phyloP scores from a whole-genome alignment of 1,140 invertebrate genomes.

The Drosophila triauraria region DNA sequence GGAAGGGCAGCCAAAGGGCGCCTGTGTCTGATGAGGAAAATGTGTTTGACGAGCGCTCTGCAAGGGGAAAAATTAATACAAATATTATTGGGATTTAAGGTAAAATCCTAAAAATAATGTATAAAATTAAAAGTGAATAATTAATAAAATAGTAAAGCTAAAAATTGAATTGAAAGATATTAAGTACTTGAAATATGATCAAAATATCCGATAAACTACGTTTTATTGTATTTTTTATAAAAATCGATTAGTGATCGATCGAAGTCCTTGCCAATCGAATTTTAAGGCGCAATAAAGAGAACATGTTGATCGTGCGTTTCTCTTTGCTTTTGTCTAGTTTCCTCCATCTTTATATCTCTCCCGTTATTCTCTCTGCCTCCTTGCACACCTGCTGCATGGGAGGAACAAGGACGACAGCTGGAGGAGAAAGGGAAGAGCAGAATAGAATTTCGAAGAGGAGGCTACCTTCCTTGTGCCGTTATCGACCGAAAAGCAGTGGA shows the following conservation, averaged over 20 bases:
- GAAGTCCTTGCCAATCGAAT: not conserved
- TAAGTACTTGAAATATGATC: too few relatives aligned
- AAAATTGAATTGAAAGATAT: too few relatives aligned
- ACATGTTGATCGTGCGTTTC: slow-evolving; percentile 14
- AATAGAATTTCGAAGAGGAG: not conserved
- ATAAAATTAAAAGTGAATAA: too few relatives aligned
- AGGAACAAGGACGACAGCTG: slow-evolving; percentile 29
- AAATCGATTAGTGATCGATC: too few relatives aligned
- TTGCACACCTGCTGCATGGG: slow-evolving; percentile 45
- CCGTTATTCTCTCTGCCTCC: slow-evolving; percentile 3
- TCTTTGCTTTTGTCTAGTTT: slow-evolving; percentile 9
- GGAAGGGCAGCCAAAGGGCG: slow-evolving; percentile 92
- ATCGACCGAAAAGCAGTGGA: slow-evolving; percentile 34
- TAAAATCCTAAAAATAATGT: not conserved
- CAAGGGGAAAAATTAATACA: not conserved
- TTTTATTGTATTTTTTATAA: too few relatives aligned
- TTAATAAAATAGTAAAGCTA: too few relatives aligned
- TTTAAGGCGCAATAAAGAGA: not conserved
- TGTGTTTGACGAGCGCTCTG: slow-evolving; percentile 78
- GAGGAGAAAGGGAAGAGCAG: slow-evolving; percentile 25
- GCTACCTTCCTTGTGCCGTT: slow-evolving; percentile 28
- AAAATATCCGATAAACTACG: too few relatives aligned
- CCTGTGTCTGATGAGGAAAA: slow-evolving; percentile 86
- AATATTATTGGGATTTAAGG: too few relatives aligned
- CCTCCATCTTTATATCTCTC: not conserved